Base-by-base conservation (phyloP, 2,797 vertebrate species). In the Propithecus deckenii region DNA sequence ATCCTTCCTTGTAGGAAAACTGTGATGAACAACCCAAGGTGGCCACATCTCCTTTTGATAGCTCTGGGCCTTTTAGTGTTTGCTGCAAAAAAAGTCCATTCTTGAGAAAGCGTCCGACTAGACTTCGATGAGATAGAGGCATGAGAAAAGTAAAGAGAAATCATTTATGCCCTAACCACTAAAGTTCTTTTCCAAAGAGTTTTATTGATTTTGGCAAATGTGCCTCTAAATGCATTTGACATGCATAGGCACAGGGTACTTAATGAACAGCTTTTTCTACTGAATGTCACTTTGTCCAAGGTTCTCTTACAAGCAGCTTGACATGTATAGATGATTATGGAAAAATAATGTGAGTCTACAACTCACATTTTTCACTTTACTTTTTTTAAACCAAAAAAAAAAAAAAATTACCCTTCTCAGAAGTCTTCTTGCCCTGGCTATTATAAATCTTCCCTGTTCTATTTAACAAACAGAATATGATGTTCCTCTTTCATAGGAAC, bases 181-280 rank as follows among this genome's bases (percentile, higher is more conserved):
- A 52, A 55, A 35, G 14, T 88, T 30, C 55, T 65, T 84, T 91
- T 91, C 22, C 55, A 72, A 67, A 85, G 78, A 81, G 25, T 32
- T 71, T 72, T 80, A 89, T n/a, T 69, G 57, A 95, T 97, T 94
- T 79, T 85, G 48, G 80, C n/a, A 91, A 88, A 84, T n/a, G 41
- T 28, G 63, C n/a, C 65, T 91, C 84, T 74, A 78, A 93, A 85
- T 84, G n/a, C 79, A 88, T 84, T 90, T 91, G 88, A 91, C 88
- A 85, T n/a, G 35, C 84, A 79, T 7, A 52, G 87, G 55, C 41
- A 63, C 4, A 0, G 12, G 3, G 25, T 79, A 5, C 63, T 74
- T 72, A 88, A 74, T 50, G 63, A 94, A 79, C n/a, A 79, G 46
- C 25, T 78, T 87, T 86, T 83, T 72, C 41, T 43, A 57, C 38